Evolutionary conservation across 2,797 vertebrate genomes (phyloP).

Genomic region (Melanogrammus aeglefinus): DNA sequence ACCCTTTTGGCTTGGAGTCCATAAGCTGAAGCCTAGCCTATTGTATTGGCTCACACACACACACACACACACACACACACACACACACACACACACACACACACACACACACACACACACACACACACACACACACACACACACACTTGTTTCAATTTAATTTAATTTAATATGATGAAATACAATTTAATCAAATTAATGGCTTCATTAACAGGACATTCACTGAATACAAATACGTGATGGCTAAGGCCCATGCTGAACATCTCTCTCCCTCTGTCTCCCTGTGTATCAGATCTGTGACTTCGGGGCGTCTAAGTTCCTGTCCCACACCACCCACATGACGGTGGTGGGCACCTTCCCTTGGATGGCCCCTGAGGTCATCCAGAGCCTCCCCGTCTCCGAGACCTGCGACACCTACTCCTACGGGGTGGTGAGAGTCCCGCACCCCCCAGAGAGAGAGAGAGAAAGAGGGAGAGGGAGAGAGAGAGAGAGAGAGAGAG

Average conservation of each 20-base stretch:
- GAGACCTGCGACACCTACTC: conserved; percentile 97
- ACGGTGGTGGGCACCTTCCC: conserved; percentile 96
- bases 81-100: too few relatives aligned
- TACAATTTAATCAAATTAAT: not conserved
- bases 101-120: too few relatives aligned
- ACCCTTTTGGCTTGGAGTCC: too few relatives aligned
- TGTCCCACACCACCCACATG: conserved; percentile 96
- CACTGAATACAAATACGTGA: not conserved
- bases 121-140: too few relatives aligned
- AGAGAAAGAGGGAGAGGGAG: not conserved
- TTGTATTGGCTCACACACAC: not conserved
- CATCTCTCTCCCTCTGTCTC: conserved; percentile 7
- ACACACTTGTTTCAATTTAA: too few relatives aligned
- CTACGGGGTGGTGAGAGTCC: conserved; percentile 92
- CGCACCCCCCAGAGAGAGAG: too few relatives aligned
- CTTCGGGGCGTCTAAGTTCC: conserved; percentile 94
- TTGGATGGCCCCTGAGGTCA: conserved; percentile 98
- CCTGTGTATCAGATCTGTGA: conserved; percentile 84
- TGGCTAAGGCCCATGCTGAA: too few relatives aligned
- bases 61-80: too few relatives aligned
- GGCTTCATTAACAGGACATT: not conserved
- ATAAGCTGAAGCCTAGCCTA: too few relatives aligned
- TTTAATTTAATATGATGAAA: too few relatives aligned
- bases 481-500: not conserved
- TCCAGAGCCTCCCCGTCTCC: conserved; percentile 93